Evolutionary conservation across 2,113 vertebrate species (phyloP).

Genomic region (Oncorhynchus tshawytscha): DNA sequence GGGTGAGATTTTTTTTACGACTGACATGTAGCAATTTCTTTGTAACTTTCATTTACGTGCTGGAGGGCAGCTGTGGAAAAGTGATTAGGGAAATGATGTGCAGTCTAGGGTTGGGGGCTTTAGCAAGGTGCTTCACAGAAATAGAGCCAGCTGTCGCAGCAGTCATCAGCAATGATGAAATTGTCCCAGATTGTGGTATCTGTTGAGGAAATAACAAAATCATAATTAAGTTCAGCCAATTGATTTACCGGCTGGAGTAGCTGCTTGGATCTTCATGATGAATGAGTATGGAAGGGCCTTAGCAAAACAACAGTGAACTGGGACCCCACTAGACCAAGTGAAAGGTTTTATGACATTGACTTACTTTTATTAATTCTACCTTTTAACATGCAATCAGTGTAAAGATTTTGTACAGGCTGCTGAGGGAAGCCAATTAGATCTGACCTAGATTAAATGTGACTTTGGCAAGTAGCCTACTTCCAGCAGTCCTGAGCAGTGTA

Average conservation of each 20-base stretch:
- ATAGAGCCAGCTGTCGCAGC: conserved; percentile 14
- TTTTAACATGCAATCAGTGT: neutral
- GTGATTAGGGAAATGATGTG: conserved; percentile 30
- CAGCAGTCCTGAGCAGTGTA: neutral
- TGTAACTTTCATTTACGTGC: neutral
- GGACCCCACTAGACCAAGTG: neutral
- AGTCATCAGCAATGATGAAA: conserved; percentile 9
- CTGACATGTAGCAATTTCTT: conserved; percentile 5
- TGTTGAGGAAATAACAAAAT: conserved; percentile 39
- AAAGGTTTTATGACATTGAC: no score
- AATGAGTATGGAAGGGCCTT: conserved; percentile 25
- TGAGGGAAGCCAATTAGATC: conserved; percentile 1
- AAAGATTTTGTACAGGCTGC: neutral
- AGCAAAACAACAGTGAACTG: neutral
- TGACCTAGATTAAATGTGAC: neutral
- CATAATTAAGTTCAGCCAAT: conserved; percentile 40
- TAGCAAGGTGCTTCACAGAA: conserved; percentile 28
- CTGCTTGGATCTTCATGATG: conserved; percentile 5
- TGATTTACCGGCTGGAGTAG: conserved; percentile 32
- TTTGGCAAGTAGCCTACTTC: neutral
- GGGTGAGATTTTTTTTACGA: neutral
- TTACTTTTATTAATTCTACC: neutral
- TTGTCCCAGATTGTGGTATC: conserved; percentile 20
- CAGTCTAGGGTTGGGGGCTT: conserved; percentile 1
- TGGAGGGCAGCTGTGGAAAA: conserved; percentile 20